Base-by-base conservation (phyloP, 53 echinoderm and acorn worm genomes). In the Apostichopus leukothele region DNA sequence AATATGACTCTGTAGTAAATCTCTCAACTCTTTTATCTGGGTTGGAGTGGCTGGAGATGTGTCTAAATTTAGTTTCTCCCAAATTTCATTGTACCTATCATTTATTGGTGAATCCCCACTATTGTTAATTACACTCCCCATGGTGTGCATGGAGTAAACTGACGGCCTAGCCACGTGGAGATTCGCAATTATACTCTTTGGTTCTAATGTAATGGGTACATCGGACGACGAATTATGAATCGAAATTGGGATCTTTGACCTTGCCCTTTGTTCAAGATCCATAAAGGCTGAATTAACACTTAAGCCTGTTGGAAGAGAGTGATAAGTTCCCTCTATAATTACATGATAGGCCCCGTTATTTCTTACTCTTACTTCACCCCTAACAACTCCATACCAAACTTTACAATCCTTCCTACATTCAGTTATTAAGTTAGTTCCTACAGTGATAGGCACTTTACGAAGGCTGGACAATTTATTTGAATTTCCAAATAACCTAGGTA, bases 401-500 rank as follows among this genome's bases (percentile, higher is more conserved):
- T 57, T 78, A 26, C 67, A 61, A 10, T 60, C 0, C 3, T 51
- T 19, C 5, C 19, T 19, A 20, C 89, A 80, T 21, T 9, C 6
- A 5, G 4, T 7, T 6, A 88, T 75, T 14, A 88, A 23, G 19
- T 79, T 80, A 4, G 89, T 89, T 5, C 89, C 78, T 5, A 89
- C 7, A 4, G 68, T 80, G 12, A 89, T 4, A n/a, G 89, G 89
- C 26, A 89, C 89, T 23, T 61, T 50, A 5, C 13, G 13, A 10
- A 21, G 13, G 5, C n/a, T 18, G 87, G 87, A 6, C 53, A 86
- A 16, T 0, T 10, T n/a, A 89, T 20, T 5, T 89, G 19, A 1
- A 89, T 5, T 79, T 80, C 89, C 11, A 79, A 18, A 20, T 66
- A 89, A 11, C 89, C 89, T 63, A 79, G 1, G 73, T 25, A 80